Conservation (phyloP, 2,888 invertebrate species). For the Drosophila rubida region DNA sequence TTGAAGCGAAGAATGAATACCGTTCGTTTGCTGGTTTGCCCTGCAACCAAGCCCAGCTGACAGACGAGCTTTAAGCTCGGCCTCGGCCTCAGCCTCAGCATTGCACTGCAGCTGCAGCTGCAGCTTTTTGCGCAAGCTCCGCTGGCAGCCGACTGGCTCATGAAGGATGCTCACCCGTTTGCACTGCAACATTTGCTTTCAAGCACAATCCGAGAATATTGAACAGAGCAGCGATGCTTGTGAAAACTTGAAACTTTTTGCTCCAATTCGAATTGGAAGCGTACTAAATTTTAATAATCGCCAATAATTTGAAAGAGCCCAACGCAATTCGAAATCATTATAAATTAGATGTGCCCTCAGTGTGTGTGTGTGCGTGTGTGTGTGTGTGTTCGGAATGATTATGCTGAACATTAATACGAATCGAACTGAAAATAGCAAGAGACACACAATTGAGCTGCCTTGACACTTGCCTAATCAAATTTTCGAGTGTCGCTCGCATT, state of each 20-base stretch:
- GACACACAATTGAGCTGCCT: slow-evolving; percentile 51
- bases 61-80: neutral
- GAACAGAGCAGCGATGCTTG: neutral
- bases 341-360: slow-evolving; percentile 4
- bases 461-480: slow-evolving; percentile 60
- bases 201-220: neutral
- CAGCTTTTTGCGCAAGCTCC: too few relatives aligned
- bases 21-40: slow-evolving; percentile 9
- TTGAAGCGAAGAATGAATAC: slow-evolving; percentile 15
- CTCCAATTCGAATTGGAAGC: slow-evolving; percentile 65
- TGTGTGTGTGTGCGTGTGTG: slow-evolving; percentile 13
- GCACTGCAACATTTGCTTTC: slow-evolving; percentile 1
- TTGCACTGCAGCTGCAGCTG: neutral
- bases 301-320: slow-evolving; percentile 52
- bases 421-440: slow-evolving; percentile 46
- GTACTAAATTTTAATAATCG: slow-evolving; percentile 69
- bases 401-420: slow-evolving; percentile 47
- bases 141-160: too few relatives aligned
- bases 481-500: slow-evolving; percentile 21
- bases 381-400: slow-evolving; percentile 37
- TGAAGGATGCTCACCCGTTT: slow-evolving; percentile 11
- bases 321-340: slow-evolving; percentile 37
- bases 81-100: too few relatives aligned
- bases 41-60: neutral
- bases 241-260: slow-evolving; percentile 52